Evolutionary conservation across 2,888 invertebrate genomes (phyloP).

Genomic region (Perizoma affinitatum): DNA sequence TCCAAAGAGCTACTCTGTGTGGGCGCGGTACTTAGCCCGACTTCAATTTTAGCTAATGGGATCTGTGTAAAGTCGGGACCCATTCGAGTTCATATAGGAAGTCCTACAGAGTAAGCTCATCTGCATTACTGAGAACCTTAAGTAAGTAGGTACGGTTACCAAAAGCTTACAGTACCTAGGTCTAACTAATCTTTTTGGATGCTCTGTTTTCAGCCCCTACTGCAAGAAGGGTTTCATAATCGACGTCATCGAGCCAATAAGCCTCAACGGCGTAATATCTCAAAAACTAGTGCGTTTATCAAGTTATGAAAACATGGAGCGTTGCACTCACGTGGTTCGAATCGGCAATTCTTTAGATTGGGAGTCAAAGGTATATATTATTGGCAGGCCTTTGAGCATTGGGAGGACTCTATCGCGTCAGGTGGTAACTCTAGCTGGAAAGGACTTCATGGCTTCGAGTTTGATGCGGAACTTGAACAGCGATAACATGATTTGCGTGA

Average conservation of each 20-base stretch:
- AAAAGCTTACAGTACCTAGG: not conserved
- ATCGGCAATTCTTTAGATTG: conserved; percentile 51
- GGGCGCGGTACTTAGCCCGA: conserved; percentile 63
- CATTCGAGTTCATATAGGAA: conserved; percentile 61
- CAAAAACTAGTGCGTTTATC: conserved; percentile 62
- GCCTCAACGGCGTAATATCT: conserved; percentile 57
- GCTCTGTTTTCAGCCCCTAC: conserved; percentile 56
- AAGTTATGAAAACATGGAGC: conserved; percentile 55
- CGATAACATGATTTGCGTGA: conserved; percentile 60
- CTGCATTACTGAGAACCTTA: conserved; percentile 8
- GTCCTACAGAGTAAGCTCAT: conserved; percentile 54
- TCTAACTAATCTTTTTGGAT: not conserved
- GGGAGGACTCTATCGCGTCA: conserved; percentile 62
- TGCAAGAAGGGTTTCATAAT: conserved; percentile 72
- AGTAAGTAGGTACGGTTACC: not conserved
- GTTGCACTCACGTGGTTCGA: conserved; percentile 54
- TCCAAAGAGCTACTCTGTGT: conserved; percentile 66
- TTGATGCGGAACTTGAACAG: conserved; percentile 41
- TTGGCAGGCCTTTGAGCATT: conserved; percentile 59
- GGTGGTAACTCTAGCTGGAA: conserved; percentile 47
- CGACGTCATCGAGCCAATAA: conserved; percentile 53
- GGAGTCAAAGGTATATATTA: conserved; percentile 47
- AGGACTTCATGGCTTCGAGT: conserved; percentile 13
- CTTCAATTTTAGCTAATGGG: conserved; percentile 61
- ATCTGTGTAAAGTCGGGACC: conserved; percentile 66